These are phyloP conservation scores for Drosophila watanabei DNA, from an alignment of 1,140 invertebrate species.

Conservation along the genomic window DNA sequence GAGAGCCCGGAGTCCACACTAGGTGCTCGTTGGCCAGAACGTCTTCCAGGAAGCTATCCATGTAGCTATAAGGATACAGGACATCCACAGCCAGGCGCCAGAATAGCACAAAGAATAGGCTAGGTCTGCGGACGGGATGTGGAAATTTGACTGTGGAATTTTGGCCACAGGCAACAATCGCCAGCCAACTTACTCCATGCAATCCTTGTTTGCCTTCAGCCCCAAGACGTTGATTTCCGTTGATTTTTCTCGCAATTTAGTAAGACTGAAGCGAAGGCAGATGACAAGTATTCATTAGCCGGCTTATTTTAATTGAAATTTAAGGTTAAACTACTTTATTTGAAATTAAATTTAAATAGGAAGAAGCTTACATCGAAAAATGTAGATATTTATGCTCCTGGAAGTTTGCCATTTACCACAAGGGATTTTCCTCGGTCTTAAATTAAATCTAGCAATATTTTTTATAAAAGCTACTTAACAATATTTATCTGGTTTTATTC, in stretches of 20 bases:
- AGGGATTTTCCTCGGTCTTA: no score
- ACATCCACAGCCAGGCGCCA: slow-evolving; percentile 45
- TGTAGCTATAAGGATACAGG: slow-evolving; percentile 40
- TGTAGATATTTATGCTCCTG: no score
- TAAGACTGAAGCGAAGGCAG: background rate
- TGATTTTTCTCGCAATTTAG: slow-evolving; percentile 8
- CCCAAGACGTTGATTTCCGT: background rate
- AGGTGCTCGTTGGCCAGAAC: slow-evolving; percentile 27
- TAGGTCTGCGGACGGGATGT: slow-evolving; percentile 14
- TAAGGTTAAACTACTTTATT: background rate
- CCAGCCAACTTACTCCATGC: slow-evolving; percentile 34
- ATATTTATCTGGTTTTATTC: no score
- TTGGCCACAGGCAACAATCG: no score
- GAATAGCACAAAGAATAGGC: slow-evolving; percentile 25
- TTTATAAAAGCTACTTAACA: no score
- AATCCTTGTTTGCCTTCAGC: background rate
- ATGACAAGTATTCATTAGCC: background rate
- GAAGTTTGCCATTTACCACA: no score
- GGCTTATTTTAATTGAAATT: background rate
- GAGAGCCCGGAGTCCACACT: slow-evolving; percentile 25
- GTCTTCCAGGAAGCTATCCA: slow-evolving; percentile 28
- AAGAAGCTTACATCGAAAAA: no score
- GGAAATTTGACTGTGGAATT: background rate
- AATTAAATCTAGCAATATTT: no score
- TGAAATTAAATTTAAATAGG: no score